Conservation (phyloP, 2,888 invertebrate species). For the Lasioglossum pauxillum region DNA sequence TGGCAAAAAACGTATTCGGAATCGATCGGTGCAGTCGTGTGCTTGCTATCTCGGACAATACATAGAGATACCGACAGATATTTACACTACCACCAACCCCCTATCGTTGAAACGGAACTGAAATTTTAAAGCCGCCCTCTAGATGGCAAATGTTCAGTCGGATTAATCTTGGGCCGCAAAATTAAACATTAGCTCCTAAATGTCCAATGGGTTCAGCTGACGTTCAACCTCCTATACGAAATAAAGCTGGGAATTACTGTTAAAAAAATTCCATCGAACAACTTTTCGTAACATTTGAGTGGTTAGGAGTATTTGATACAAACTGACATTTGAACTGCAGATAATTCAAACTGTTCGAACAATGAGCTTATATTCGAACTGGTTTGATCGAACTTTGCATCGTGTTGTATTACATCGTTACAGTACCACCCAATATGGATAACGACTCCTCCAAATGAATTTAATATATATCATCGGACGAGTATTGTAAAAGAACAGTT, state of each 20-base stretch:
- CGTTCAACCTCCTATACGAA: not conserved
- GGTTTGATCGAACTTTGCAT: not conserved
- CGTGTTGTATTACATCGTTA: not conserved
- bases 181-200: slow-evolving; percentile 1
- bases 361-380: not conserved
- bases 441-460: not conserved
- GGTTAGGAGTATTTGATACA: not conserved
- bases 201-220: not conserved
- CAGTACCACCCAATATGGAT: not conserved
- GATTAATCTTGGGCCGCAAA: not conserved
- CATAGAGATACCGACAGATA: slow-evolving; percentile 18
- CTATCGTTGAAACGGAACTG: not conserved
- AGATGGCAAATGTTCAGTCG: not conserved
- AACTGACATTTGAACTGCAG: not conserved
- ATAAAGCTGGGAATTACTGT: not conserved
- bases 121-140: not conserved
- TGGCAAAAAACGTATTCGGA: slow-evolving; percentile 51
- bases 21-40: slow-evolving; percentile 56
- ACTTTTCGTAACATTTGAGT: not conserved
- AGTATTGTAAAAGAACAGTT: not conserved
- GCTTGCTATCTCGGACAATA: slow-evolving; percentile 33
- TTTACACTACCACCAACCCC: slow-evolving; percentile 12
- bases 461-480: not conserved
- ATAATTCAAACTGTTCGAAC: slow-evolving; percentile 1
- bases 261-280: too few relatives aligned